phyloP scores from a whole-genome alignment of 2,113 vertebrate genomes.

The Phodopus roborovskii region DNA sequence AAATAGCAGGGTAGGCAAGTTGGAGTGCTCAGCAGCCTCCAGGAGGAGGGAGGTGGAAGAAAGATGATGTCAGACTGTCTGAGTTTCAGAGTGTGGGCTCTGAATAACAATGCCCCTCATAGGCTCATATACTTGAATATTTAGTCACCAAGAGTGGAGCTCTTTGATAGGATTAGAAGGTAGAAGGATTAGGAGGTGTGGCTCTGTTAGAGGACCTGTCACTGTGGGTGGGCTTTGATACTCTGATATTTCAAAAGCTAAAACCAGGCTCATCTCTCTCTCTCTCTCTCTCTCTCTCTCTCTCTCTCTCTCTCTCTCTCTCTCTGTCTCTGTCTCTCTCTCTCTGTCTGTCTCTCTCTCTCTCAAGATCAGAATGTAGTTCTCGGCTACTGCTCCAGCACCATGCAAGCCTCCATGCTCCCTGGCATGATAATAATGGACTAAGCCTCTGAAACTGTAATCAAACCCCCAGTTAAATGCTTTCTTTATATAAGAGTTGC shows the following conservation, averaged over 20 bases:
- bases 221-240: not conserved
- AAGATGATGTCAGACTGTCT: not conserved
- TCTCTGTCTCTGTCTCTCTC: accelerated
- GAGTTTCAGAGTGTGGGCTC: not conserved
- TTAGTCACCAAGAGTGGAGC: no score
- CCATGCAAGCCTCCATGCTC: not conserved
- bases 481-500: not conserved
- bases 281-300: no score
- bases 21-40: not conserved
- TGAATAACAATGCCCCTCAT: not conserved
- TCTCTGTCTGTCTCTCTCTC: not conserved
- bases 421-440: not conserved
- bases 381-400: not conserved
- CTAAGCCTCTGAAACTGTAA: not conserved
- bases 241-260: not conserved
- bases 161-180: no score
- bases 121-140: not conserved
- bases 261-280: not conserved
- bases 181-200: not conserved
- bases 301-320: not conserved
- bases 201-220: not conserved
- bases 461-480: not conserved
- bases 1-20: not conserved
- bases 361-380: not conserved
- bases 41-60: not conserved